Percentiles rank a stretch among this genome's conserved stretches.
These are phyloP conservation scores for Microplitis deprimator DNA, from an alignment of 2,888 invertebrate species.

Conservation along the genomic window DNA sequence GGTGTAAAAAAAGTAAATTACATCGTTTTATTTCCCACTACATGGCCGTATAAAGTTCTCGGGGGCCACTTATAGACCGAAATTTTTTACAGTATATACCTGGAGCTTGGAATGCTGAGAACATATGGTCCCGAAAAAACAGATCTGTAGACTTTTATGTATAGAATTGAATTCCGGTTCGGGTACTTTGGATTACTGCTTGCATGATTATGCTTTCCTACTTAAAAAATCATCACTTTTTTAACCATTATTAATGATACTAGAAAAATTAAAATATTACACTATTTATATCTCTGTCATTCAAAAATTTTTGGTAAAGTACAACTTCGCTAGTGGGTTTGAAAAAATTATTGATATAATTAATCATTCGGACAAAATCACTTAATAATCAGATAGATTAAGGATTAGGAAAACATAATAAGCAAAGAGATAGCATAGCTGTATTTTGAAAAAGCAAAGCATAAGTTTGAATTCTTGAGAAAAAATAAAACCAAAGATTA, in stretches of 20 bases:
- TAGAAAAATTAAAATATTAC: neutral
- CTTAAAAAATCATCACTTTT: neutral
- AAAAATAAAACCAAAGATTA: no score
- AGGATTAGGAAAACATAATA: neutral
- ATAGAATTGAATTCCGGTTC: neutral
- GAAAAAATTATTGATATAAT: neutral
- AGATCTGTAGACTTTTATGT: no score
- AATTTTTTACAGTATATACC: no score
- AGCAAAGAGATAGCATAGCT: neutral
- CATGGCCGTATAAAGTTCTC: no score
- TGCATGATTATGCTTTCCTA: neutral
- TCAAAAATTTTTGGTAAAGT: neutral
- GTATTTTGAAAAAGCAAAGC: no score
- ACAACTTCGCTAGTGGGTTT: neutral
- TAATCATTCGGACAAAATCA: neutral
- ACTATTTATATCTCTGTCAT: neutral
- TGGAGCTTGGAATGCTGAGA: no score
- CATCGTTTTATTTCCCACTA: no score
- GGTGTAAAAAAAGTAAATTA: no score
- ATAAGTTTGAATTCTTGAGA: no score
- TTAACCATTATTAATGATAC: neutral
- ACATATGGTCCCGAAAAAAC: no score
- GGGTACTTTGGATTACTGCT: neutral
- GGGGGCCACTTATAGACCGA: no score
- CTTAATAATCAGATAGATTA: neutral